A percentile compares a stretch with the other conserved stretches of the same genome.
Conservation (phyloP, 2,888 invertebrate species). For the Pyrrhosoma nymphula region DNA sequence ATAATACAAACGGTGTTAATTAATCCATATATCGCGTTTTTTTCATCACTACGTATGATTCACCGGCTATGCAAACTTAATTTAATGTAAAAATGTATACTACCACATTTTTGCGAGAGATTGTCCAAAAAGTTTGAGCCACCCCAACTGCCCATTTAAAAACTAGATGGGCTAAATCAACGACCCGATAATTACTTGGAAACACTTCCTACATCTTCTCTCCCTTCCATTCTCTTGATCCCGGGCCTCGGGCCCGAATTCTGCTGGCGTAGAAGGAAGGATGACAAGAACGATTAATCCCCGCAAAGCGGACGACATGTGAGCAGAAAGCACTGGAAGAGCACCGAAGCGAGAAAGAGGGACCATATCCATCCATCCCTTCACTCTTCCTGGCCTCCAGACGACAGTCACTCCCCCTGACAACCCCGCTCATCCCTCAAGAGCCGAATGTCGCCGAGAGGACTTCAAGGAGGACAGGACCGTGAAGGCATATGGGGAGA, state of each 20-base stretch:
- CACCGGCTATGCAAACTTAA: too few relatives aligned
- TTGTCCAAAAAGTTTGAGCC: too few relatives aligned
- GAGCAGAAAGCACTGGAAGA: too few relatives aligned
- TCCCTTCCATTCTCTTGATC: background rate
- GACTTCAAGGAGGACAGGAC: background rate
- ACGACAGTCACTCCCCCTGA: background rate
- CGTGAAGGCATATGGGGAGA: background rate
- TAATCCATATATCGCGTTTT: too few relatives aligned
- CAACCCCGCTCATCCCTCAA: background rate
- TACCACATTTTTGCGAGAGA: too few relatives aligned
- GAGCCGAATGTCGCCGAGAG: background rate
- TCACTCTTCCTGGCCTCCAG: background rate
- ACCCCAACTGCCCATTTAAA: too few relatives aligned
- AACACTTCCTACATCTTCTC: background rate
- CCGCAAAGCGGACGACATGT: background rate
- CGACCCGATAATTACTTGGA: background rate
- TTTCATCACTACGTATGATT: too few relatives aligned
- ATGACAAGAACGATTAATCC: background rate
- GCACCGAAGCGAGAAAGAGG: background rate
- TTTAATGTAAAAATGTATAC: too few relatives aligned
- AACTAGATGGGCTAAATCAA: too few relatives aligned
- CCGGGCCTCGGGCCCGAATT: background rate
- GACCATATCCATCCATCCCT: background rate
- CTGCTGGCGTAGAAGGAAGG: background rate
- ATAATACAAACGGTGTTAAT: too few relatives aligned